These are phyloP conservation scores for Poicephalus gulielmi DNA, from an alignment of 2,113 vertebrate genomes.

Conservation along the genomic window DNA sequence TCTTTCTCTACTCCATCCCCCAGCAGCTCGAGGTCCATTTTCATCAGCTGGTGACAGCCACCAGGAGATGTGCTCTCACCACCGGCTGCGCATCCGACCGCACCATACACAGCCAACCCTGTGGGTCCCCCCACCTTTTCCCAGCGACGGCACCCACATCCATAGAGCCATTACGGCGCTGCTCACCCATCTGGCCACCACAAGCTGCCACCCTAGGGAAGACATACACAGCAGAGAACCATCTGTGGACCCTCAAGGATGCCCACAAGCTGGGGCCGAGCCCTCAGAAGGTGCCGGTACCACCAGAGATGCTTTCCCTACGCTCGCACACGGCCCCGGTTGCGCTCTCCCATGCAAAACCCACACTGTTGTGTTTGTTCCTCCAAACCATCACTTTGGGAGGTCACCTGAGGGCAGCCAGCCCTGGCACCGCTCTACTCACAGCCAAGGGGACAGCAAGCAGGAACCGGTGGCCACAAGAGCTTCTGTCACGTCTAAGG, in stretches of 20 bases:
- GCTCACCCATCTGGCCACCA: background rate
- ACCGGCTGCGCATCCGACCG: background rate
- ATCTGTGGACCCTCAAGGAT: background rate
- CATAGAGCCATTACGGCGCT: background rate
- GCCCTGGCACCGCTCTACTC: background rate
- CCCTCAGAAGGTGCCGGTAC: background rate
- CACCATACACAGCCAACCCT: background rate
- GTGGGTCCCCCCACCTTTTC: accelerated
- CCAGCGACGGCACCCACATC: background rate
- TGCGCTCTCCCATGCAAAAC: background rate
- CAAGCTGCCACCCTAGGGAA: background rate
- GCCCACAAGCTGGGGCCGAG: background rate
- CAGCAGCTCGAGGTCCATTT: background rate
- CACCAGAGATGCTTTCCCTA: background rate
- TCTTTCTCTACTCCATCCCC: background rate
- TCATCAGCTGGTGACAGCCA: constrained; percentile 30
- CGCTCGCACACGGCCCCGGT: background rate
- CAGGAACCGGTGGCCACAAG: background rate
- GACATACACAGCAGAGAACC: background rate
- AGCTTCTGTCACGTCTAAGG: background rate
- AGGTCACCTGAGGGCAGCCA: constrained; percentile 56
- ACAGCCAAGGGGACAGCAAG: background rate
- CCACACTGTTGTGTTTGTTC: background rate
- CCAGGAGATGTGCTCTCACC: background rate
- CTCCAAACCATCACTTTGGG: background rate